phyloP scores from a whole-genome alignment of 2,797 vertebrate genomes.

The Dicrostonyx torquatus region DNA sequence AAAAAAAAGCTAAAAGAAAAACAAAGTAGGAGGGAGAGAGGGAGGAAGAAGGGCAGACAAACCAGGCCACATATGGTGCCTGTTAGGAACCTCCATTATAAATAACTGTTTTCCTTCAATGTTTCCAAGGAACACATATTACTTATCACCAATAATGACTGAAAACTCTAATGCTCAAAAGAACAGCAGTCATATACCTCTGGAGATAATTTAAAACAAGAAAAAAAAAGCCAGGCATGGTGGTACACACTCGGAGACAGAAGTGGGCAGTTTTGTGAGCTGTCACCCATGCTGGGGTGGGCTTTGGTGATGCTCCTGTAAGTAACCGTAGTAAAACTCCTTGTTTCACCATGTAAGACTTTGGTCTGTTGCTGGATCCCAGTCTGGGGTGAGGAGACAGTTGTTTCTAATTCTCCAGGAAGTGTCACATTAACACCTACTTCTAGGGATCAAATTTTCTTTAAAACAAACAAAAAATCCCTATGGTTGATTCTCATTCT shows the following conservation, averaged over 20 bases:
- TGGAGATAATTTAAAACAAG: not conserved
- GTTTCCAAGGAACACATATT: not conserved
- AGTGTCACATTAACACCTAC: not conserved
- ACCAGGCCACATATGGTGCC: not conserved
- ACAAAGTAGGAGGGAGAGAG: not conserved
- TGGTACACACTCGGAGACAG: no score
- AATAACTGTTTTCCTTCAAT: not conserved
- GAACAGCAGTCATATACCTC: not conserved
- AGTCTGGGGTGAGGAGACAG: not conserved
- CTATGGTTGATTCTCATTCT: not conserved
- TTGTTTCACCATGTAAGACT: no score
- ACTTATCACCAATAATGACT: not conserved
- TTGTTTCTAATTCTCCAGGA: not conserved
- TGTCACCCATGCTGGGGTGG: not conserved
- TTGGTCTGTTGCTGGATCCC: not conserved
- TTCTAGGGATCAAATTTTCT: not conserved
- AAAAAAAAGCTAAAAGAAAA: not conserved
- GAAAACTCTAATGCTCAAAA: not conserved
- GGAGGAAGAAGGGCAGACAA: not conserved
- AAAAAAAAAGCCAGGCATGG: not conserved
- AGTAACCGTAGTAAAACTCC: not conserved
- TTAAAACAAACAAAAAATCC: not conserved
- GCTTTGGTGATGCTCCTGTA: not conserved
- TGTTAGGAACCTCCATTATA: not conserved
- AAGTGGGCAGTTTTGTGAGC: not conserved